Evolutionary conservation across 2,888 invertebrate species (phyloP).

Genomic region (Merodon equestris): DNA sequence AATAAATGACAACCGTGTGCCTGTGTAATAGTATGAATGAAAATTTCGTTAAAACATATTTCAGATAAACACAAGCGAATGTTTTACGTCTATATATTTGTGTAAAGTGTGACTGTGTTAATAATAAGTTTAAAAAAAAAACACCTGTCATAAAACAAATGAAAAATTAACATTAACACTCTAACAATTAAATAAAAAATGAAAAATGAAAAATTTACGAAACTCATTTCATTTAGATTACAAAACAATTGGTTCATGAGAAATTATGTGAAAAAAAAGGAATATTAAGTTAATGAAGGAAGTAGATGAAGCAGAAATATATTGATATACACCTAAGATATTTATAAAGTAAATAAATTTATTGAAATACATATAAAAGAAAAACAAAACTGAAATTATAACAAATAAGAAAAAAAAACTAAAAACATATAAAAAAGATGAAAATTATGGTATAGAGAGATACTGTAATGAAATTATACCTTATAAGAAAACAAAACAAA

Average conservation of each 20-base stretch:
- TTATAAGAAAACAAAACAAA: conserved; percentile 70
- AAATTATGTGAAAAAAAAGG: conserved; percentile 46
- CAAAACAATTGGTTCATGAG: conserved; percentile 59
- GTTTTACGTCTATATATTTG: conserved; percentile 57
- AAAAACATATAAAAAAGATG: conserved; percentile 60
- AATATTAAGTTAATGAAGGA: conserved; percentile 60
- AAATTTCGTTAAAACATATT: conserved; percentile 46
- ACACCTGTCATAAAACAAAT: conserved; percentile 42
- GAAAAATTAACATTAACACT: conserved; percentile 52
- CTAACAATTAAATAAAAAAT: conserved; percentile 58
- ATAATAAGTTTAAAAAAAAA: conserved; percentile 32
- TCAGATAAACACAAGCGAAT: conserved; percentile 44
- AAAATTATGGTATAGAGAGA: conserved; percentile 71
- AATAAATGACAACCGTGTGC: conserved; percentile 49
- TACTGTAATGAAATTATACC: conserved; percentile 71
- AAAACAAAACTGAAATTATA: conserved; percentile 47
- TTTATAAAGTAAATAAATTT: conserved; percentile 65
- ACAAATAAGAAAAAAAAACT: conserved; percentile 52
- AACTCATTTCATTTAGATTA: conserved; percentile 65
- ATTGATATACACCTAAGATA: conserved; percentile 65
- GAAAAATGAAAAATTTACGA: conserved; percentile 51
- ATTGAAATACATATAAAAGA: conserved; percentile 64
- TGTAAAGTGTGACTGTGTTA: conserved; percentile 65
- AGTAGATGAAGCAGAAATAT: conserved; percentile 63
- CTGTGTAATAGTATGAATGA: conserved; percentile 59